Evolutionary conservation across 2,113 vertebrate genomes (phyloP).

Genomic region (Anoura caudifer): DNA sequence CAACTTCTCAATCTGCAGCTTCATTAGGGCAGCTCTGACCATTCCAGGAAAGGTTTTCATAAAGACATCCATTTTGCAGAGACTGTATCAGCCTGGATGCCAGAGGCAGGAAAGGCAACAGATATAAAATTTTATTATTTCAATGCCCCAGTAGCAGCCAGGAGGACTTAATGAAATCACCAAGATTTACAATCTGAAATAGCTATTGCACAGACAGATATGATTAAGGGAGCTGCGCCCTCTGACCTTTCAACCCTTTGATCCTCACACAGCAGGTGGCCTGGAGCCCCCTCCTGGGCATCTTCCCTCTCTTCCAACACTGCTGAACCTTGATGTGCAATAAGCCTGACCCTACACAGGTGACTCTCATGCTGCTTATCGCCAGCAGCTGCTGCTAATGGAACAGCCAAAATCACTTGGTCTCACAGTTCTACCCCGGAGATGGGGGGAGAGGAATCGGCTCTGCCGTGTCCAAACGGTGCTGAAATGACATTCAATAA

Average conservation of each 20-base stretch:
- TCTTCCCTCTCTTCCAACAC: constrained; percentile 80
- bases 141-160: constrained; percentile 83
- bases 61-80: constrained; percentile 68
- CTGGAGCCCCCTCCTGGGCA: constrained; percentile 80
- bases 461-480: not conserved
- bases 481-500: not conserved
- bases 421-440: not conserved
- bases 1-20: not conserved
- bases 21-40: constrained; percentile 45
- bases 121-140: constrained; percentile 89
- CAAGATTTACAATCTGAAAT: constrained; percentile 89
- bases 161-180: constrained; percentile 88
- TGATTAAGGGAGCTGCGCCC: constrained; percentile 80
- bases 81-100: constrained; percentile 80
- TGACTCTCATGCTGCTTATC: constrained; percentile 79
- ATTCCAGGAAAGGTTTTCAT: constrained; percentile 67
- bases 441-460: not conserved
- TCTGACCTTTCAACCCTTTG: constrained; percentile 85
- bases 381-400: constrained; percentile 78
- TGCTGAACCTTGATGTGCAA: constrained; percentile 68
- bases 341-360: constrained; percentile 78
- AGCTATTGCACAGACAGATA: constrained; percentile 86
- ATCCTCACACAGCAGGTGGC: constrained; percentile 85
- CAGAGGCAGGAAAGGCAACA: constrained; percentile 83
- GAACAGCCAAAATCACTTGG: constrained; percentile 62